Evolutionary conservation across 1,140 invertebrate species (phyloP).

Genomic region (Meloidogyne floridensis): DNA sequence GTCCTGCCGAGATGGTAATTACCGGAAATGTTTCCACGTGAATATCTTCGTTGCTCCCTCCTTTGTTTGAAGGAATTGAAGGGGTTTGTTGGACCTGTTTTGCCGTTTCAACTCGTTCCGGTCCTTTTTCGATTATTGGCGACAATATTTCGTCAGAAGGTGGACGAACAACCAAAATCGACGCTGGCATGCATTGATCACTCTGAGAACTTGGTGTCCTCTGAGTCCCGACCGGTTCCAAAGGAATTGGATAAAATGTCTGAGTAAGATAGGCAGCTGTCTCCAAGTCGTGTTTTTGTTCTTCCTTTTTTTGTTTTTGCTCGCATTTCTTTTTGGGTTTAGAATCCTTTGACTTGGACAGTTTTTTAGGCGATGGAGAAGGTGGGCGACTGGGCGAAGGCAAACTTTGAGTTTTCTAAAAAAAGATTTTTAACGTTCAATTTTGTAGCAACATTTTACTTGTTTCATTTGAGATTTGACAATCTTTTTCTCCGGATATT

Average conservation of each 20-base stretch:
- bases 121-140: background rate
- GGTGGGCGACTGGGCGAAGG: background rate
- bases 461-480: background rate
- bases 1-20: background rate
- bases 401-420: conserved; percentile 7
- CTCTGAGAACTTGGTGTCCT: background rate
- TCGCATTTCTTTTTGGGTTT: background rate
- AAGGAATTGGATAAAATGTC: background rate
- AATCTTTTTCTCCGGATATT: background rate
- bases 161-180: background rate
- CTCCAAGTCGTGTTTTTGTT: background rate
- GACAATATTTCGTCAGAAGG: background rate
- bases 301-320: background rate
- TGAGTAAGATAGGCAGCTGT: background rate
- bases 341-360: background rate
- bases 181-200: background rate
- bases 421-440: background rate
- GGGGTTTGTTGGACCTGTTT: background rate
- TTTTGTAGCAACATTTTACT: background rate
- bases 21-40: background rate
- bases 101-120: background rate
- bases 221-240: background rate
- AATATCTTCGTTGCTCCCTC: background rate
- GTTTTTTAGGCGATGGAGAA: background rate
- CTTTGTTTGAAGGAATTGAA: background rate